phyloP scores from a whole-genome alignment of 92 coral and sea anemone genomes.

The Palythoa grandis region DNA sequence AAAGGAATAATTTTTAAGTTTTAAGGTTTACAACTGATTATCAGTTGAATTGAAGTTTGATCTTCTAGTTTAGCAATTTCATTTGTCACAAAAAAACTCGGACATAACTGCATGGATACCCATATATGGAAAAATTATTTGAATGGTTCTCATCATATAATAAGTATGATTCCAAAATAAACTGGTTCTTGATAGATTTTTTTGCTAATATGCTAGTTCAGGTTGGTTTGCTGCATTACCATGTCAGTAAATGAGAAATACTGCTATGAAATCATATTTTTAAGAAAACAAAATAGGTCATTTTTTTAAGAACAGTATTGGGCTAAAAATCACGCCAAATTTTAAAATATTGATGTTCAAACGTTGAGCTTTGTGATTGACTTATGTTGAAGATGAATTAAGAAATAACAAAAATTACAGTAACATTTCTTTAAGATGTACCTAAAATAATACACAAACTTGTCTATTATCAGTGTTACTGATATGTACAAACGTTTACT shows the following conservation, averaged over 20 bases:
- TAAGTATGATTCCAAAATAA: not conserved
- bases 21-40: not conserved
- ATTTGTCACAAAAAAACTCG: not conserved
- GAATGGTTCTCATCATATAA: not conserved
- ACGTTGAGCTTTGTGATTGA: constrained; percentile 17
- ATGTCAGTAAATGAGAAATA: not conserved
- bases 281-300: not conserved
- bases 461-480: too few relatives aligned
- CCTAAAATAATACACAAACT: not conserved
- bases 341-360: not conserved
- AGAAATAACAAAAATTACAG: not conserved
- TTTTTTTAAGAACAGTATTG: not conserved
- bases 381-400: not conserved
- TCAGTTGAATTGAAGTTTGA: not conserved
- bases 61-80: not conserved
- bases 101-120: not conserved
- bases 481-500: too few relatives aligned
- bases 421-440: not conserved
- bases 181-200: not conserved
- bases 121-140: not conserved
- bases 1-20: not conserved
- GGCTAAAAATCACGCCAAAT: not conserved
- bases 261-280: constrained; percentile 25
- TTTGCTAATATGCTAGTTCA: not conserved
- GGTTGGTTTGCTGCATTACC: not conserved